These are phyloP conservation scores for Strongylocentrotus purpuratus DNA, from an alignment of 35 echinoderm and acorn worm species.

Conservation along the genomic window DNA sequence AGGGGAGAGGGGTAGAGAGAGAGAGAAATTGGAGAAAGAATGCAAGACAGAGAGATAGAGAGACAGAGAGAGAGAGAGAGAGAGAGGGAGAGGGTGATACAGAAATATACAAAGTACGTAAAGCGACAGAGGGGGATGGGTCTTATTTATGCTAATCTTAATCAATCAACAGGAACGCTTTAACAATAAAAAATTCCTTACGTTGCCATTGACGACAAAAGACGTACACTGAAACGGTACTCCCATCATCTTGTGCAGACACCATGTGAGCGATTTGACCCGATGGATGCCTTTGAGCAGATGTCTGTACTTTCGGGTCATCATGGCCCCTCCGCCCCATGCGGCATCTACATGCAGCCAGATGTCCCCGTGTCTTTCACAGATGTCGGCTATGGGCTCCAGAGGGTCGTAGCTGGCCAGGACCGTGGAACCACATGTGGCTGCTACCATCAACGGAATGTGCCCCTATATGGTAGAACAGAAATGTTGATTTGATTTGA, in stretches of 20 bases:
- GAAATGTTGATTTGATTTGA: too few relatives aligned
- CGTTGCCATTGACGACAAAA: conserved; percentile 80
- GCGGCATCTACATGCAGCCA: conserved; percentile 99
- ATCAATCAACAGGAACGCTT: too few relatives aligned
- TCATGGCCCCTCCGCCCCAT: conserved; percentile 87
- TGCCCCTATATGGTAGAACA: conserved; percentile 49
- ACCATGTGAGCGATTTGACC: conserved; percentile 91
- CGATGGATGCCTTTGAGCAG: conserved; percentile 80
- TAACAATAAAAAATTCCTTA: conserved; percentile 16
- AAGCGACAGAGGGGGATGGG: too few relatives aligned
- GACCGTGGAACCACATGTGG: conserved; percentile 91
- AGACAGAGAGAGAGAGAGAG: too few relatives aligned
- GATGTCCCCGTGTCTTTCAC: conserved; percentile 61
- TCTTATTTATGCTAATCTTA: background rate
- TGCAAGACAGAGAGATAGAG: too few relatives aligned
- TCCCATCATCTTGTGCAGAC: conserved; percentile 94
- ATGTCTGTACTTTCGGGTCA: conserved; percentile 63
- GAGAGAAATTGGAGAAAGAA: too few relatives aligned
- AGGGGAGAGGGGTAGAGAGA: too few relatives aligned
- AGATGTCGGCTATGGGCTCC: conserved; percentile 75
- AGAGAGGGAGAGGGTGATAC: too few relatives aligned
- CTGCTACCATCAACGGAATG: conserved; percentile 77
- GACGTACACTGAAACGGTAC: conserved; percentile 92
- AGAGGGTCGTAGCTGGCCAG: conserved; percentile 84
- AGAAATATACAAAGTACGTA: too few relatives aligned